Percentiles rank a stretch among this genome's conserved stretches.
These are phyloP conservation scores for Sternotherus odoratus DNA, from an alignment of 2,797 vertebrate genomes.

Conservation along the genomic window DNA sequence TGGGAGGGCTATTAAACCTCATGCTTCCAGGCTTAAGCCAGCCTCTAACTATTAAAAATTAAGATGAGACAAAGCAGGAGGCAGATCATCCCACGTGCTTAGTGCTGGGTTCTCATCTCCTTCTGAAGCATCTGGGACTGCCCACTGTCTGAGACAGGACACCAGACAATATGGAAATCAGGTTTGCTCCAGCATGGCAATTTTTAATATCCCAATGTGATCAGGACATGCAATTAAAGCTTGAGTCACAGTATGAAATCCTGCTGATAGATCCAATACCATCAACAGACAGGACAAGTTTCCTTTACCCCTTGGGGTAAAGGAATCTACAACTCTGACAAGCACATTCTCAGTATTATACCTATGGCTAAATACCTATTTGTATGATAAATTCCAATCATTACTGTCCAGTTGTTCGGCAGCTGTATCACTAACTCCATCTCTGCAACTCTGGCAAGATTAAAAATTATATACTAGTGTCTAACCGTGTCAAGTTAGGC, in stretches of 20 bases:
- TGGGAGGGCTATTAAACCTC: conserved; percentile 15
- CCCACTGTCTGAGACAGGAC: background rate
- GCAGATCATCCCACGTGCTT: conserved; percentile 21
- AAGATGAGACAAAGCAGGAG: background rate
- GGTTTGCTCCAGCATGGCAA: background rate
- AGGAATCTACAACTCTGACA: background rate
- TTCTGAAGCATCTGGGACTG: conserved; percentile 38
- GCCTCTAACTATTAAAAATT: conserved; percentile 11
- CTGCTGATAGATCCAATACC: background rate
- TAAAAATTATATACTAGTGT: too few species aligned
- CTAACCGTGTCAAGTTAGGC: conserved; percentile 7
- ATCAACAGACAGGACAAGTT: background rate
- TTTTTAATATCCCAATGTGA: conserved; percentile 19
- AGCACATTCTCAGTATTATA: background rate
- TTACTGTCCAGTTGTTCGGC: background rate
- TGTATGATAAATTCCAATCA: background rate
- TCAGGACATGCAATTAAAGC: background rate
- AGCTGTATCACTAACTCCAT: background rate
- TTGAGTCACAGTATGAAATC: background rate
- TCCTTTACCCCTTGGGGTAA: rapidly evolving
- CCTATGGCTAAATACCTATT: background rate
- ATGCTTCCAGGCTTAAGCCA: conserved; percentile 16
- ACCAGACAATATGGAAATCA: conserved; percentile 21
- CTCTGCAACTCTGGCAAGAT: background rate
- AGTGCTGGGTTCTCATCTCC: conserved; percentile 3